These are phyloP conservation scores for Pterocles gutturalis DNA, from an alignment of 2,113 vertebrate genomes.

Conservation along the genomic window DNA sequence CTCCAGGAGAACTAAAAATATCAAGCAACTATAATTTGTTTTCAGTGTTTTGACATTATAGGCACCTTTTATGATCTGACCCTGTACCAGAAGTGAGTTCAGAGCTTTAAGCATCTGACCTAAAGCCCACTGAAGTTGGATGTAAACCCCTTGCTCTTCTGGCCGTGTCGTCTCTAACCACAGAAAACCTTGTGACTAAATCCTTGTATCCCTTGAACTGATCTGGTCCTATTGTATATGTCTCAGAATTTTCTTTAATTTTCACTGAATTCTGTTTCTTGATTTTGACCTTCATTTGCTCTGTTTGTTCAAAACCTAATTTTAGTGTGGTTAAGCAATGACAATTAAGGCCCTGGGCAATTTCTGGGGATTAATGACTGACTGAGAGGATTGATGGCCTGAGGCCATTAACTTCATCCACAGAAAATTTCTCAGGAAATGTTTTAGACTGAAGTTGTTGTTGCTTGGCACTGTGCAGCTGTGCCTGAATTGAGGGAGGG, in stretches of 20 bases:
- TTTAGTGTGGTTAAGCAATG: conserved; percentile 24
- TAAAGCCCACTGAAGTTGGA: background rate
- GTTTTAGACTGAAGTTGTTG: conserved; percentile 4
- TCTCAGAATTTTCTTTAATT: background rate
- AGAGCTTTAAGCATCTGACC: background rate
- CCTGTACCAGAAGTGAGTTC: background rate
- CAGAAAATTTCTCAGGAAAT: conserved; percentile 40
- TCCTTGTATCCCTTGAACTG: background rate
- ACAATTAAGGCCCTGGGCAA: background rate
- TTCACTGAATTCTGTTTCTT: background rate
- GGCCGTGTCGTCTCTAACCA: background rate
- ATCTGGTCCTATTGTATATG: background rate
- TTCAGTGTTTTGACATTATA: background rate
- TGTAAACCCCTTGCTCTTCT: background rate
- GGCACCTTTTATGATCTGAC: background rate
- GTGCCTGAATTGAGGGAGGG: background rate
- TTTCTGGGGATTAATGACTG: conserved; percentile 53
- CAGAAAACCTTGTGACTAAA: background rate
- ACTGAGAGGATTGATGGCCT: conserved; percentile 21
- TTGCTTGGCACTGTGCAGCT: background rate
- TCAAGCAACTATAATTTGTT: background rate
- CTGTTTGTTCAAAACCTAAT: conserved; percentile 38
- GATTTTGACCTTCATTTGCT: conserved; percentile 40
- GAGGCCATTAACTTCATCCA: conserved; percentile 14
- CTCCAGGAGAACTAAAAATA: background rate